Percentiles rank a stretch among this genome's conserved stretches.
phyloP scores from a whole-genome alignment of 2,797 vertebrate species.

The Anguilla anguilla region DNA sequence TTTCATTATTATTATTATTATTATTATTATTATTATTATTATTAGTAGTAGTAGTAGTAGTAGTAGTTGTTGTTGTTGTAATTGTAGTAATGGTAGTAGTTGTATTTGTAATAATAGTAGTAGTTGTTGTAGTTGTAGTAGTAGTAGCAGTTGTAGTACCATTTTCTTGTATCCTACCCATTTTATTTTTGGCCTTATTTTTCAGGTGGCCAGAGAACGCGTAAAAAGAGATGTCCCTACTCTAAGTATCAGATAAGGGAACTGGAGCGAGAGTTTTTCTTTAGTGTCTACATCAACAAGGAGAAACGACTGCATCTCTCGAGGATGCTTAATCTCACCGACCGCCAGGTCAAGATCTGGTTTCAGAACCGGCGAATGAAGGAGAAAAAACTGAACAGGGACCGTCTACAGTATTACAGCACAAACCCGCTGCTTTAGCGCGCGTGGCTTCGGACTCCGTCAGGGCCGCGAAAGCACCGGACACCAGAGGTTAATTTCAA shows the following conservation, averaged over 20 bases:
- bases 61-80: no score
- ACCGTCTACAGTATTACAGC: constrained; percentile 98
- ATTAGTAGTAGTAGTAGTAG: no score
- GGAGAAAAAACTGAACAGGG: constrained; percentile 99
- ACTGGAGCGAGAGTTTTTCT: constrained; percentile 97
- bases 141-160: background rate
- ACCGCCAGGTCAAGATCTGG: constrained; percentile 99
- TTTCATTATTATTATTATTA: background rate
- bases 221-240: constrained; percentile 97
- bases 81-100: no score
- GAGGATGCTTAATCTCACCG: constrained; percentile 96
- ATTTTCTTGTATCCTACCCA: background rate
- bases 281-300: constrained; percentile 99
- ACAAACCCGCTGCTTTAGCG: constrained; percentile 88
- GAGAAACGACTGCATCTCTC: constrained; percentile 97
- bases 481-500: constrained; percentile 67
- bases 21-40: background rate
- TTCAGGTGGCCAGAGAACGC: constrained; percentile 91
- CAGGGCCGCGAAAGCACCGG: background rate
- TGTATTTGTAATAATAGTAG: no score
- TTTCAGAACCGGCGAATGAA: constrained; percentile 99
- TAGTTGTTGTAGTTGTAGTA: constrained; percentile 30
- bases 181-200: constrained; percentile 48
- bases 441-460: constrained; percentile 12
- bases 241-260: constrained; percentile 98